Evolutionary conservation across 2,113 vertebrate species (phyloP).

Genomic region (Malurus cyaneus): DNA sequence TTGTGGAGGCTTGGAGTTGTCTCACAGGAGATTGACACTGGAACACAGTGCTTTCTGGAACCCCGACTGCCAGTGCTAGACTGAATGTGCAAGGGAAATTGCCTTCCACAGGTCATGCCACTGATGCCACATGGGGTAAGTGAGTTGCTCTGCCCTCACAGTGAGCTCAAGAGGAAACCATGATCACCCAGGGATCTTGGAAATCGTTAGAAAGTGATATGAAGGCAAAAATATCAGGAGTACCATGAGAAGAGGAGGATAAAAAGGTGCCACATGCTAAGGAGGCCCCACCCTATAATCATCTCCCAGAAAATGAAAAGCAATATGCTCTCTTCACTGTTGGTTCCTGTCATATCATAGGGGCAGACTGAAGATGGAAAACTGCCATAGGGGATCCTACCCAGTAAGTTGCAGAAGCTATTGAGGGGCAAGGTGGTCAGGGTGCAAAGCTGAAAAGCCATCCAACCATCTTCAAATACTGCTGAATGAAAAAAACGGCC

Average conservation of each 20-base stretch:
- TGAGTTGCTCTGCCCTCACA: background rate
- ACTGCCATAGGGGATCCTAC: background rate
- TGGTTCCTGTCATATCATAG: background rate
- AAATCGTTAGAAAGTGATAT: background rate
- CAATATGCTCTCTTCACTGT: background rate
- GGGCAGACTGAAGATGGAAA: background rate
- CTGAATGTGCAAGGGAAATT: background rate
- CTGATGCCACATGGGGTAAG: background rate
- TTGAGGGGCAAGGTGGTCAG: background rate
- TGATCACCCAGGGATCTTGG: background rate
- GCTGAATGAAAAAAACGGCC: background rate
- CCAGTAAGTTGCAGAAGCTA: background rate
- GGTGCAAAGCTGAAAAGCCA: background rate
- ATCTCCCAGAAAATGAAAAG: background rate
- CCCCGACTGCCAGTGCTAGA: background rate
- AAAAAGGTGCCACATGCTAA: background rate
- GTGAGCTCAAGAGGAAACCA: background rate
- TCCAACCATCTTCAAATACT: background rate
- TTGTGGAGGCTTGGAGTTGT: rapidly evolving
- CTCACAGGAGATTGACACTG: background rate
- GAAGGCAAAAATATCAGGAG: background rate
- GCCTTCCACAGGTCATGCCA: background rate
- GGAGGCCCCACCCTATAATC: background rate
- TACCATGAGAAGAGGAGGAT: background rate
- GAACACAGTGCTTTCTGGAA: background rate